Evolutionary conservation across 2,797 vertebrate species (phyloP), one percentile per base, ranked within the genome.

Genomic region (Eurystomus glaucurus): DNA sequence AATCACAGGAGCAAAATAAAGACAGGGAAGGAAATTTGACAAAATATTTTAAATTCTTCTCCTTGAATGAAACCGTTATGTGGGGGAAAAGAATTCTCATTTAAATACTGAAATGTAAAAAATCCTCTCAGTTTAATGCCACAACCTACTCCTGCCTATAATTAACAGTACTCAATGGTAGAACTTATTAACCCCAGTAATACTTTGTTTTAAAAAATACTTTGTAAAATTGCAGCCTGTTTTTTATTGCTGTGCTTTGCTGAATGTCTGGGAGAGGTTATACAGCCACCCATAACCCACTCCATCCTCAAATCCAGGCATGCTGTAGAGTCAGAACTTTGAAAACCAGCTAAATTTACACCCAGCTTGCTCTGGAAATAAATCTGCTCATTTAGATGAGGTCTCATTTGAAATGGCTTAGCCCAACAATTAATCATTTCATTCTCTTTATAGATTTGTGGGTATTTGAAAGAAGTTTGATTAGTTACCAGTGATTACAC

Each of bases 301-400:
- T 96, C 68, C 64, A 77, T 93, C 78, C 81, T 92, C 68, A 71
- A 85, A 96, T 80, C 52, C 52, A 85, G 43, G 81, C 78, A 45
- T 92, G 64, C 72, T 97, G 96, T 96, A 77, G 81, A 92, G 92
- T 94, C 92, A 82, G 62, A 96, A 93, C 84, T 97, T 97, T 96
- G 92, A 92, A 93, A 97, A 96, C 85, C 88, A 95, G 88, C 95
- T 96, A 97, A 97, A 98, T 98, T 97, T 98, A 98, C 94, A 93
- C 86, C 50, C 90, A 78, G 93, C 88, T 93, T 82, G 80, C 87
- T 96, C 93, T 97, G 95, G 95, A 97, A 95, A 97, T 98, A 97
- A 95, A 98, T 97, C 97, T 97, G 94, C 93, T 97, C 97, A 96
- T 97, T 97, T 95, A 98, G 95, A 97, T 97, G 97, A 97, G 97